Percentiles rank a stretch among this genome's conserved stretches.
Conservation (phyloP, 2,888 invertebrate genomes). For the Stenurella melanura region DNA sequence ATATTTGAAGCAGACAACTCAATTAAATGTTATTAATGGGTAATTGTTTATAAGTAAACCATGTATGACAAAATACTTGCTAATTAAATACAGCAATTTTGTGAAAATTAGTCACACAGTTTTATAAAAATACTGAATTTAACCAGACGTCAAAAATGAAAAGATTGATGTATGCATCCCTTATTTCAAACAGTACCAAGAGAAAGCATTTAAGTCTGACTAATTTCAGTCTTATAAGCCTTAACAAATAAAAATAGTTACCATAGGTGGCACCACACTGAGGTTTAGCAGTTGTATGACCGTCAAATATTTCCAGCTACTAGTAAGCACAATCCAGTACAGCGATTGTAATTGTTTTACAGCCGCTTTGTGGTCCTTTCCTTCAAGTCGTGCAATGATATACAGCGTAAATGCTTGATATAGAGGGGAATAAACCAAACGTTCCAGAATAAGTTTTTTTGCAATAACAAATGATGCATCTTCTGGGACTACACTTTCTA, state of each 20-base stretch:
- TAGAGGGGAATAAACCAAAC: constrained; percentile 83
- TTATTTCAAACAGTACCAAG: not conserved
- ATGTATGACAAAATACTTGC: too few species aligned
- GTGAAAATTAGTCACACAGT: too few species aligned
- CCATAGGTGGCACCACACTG: constrained; percentile 86
- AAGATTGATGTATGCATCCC: too few species aligned
- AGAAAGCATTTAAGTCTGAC: not conserved
- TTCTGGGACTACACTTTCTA: constrained; percentile 79
- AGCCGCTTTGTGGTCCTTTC: constrained; percentile 81
- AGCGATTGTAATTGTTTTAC: constrained; percentile 78
- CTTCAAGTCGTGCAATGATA: constrained; percentile 84
- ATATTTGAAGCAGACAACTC: too few species aligned
- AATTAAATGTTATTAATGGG: too few species aligned
- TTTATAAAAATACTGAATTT: too few species aligned
- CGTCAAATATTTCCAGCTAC: constrained; percentile 87
- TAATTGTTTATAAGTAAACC: too few species aligned
- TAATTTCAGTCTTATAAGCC: not conserved
- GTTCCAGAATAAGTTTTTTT: constrained; percentile 82
- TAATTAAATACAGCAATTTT: too few species aligned
- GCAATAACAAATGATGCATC: constrained; percentile 73
- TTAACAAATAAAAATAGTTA: constrained; percentile 71
- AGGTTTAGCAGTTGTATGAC: constrained; percentile 84
- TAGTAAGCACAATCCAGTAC: constrained; percentile 80
- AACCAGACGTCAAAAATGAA: too few species aligned
- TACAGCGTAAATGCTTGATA: constrained; percentile 85